Percentiles rank a stretch among this genome's conserved stretches.
These are phyloP conservation scores for Eumacrocentrus americanus DNA, from an alignment of 2,888 invertebrate genomes.

Conservation along the genomic window DNA sequence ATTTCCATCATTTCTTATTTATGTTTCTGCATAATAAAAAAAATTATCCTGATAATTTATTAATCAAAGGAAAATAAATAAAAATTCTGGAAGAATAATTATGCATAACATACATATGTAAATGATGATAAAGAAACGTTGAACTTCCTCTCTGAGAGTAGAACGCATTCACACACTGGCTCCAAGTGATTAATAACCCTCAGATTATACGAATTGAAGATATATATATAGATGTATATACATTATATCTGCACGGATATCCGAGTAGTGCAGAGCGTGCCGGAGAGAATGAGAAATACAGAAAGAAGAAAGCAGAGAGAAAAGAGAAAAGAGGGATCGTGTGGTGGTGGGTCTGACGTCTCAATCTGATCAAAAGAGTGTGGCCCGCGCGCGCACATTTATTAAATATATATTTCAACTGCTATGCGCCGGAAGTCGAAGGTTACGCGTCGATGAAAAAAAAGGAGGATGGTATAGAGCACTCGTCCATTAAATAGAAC, in stretches of 20 bases:
- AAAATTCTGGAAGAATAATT: not conserved
- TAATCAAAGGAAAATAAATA: not conserved
- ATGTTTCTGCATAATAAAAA: not conserved
- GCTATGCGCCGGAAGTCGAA: slow-evolving; percentile 35
- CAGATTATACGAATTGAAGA: slow-evolving; percentile 11
- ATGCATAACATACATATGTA: not conserved
- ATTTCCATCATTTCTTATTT: not conserved
- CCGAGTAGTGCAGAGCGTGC: slow-evolving; percentile 7
- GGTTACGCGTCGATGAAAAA: slow-evolving; percentile 30
- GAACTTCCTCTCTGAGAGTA: slow-evolving; percentile 18
- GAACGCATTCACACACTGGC: too few relatives aligned
- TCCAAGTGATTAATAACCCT: slow-evolving; percentile 11
- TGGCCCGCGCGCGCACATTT: slow-evolving; percentile 19
- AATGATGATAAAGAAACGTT: slow-evolving; percentile 26
- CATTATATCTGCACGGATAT: slow-evolving; percentile 8
- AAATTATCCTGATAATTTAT: too few relatives aligned
- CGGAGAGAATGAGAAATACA: slow-evolving; percentile 16
- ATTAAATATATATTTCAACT: slow-evolving; percentile 27
- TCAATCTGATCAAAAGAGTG: slow-evolving; percentile 21
- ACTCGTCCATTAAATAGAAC: slow-evolving; percentile 27
- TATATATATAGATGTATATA: not conserved
- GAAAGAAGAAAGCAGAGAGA: slow-evolving; percentile 16
- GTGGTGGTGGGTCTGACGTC: slow-evolving; percentile 18
- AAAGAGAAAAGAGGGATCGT: slow-evolving; percentile 18
- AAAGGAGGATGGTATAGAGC: slow-evolving; percentile 6